A percentile compares a stretch with the other conserved stretches of the same genome.
phyloP scores from a whole-genome alignment of 2,888 invertebrate genomes.

The Seira ritae region DNA sequence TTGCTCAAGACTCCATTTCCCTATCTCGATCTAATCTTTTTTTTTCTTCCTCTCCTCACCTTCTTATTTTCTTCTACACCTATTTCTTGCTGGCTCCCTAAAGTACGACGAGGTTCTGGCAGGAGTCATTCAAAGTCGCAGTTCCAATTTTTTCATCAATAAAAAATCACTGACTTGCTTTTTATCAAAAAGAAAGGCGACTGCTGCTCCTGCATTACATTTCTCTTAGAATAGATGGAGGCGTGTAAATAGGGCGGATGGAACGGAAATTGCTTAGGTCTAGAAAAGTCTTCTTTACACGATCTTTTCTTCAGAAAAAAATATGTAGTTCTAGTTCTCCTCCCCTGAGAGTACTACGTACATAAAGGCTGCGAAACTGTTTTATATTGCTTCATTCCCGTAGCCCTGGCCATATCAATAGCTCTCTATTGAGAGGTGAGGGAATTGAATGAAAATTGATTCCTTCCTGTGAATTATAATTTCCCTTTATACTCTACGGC shows the following conservation, averaged over 20 bases:
- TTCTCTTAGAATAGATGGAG: not conserved
- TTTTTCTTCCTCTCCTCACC: not conserved
- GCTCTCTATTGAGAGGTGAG: not conserved
- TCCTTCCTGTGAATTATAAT: not conserved
- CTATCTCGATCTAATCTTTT: conserved; percentile 24
- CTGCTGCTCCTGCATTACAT: not conserved
- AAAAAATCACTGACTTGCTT: conserved; percentile 13
- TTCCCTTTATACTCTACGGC: conserved; percentile 3
- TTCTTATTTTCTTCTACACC: not conserved
- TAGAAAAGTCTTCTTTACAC: not conserved
- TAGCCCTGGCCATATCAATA: not conserved
- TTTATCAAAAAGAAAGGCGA: not conserved
- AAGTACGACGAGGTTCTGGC: not conserved
- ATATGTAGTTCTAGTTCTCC: no score
- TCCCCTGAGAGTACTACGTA: no score
- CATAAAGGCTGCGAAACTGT: not conserved
- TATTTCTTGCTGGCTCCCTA: not conserved
- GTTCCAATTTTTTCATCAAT: conserved; percentile 16
- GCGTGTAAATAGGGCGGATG: conserved; percentile 21
- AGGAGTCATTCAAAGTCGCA: conserved; percentile 12
- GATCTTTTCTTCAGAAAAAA: no score
- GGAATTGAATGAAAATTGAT: conserved; percentile 17
- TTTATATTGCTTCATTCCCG: not conserved
- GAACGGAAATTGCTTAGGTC: conserved; percentile 30
- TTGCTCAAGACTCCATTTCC: conserved; percentile 24